These are phyloP conservation scores for Chondrilla cf. caribensis DNA, from an alignment of 37 sponge, comb jelly and placozoan genomes.

Conservation along the genomic window DNA sequence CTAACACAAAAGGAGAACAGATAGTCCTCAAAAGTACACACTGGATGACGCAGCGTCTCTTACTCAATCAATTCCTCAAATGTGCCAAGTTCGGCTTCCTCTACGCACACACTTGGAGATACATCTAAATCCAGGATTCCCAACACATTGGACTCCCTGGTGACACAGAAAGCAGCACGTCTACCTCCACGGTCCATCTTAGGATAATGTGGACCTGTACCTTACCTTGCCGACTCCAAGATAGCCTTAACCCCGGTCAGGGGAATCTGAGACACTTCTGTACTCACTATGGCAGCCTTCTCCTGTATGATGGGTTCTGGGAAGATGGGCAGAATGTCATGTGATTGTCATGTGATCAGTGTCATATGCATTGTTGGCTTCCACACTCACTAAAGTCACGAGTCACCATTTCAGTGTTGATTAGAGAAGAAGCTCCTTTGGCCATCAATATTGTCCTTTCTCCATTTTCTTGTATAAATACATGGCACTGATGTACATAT, in stretches of 20 bases:
- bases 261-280: constrained; percentile 92
- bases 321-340: background rate
- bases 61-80: constrained; percentile 71
- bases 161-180: no score
- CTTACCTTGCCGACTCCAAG: constrained; percentile 72
- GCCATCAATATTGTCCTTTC: constrained; percentile 88
- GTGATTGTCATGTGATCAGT: background rate
- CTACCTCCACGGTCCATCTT: no score
- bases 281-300: constrained; percentile 72
- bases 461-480: constrained; percentile 84
- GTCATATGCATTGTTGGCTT: background rate
- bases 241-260: constrained; percentile 75
- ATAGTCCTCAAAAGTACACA: no score
- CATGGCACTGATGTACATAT: constrained; percentile 87
- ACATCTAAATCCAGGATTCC: constrained; percentile 83
- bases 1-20: background rate
- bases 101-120: constrained; percentile 69
- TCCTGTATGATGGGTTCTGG: constrained; percentile 46
- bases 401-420: constrained; percentile 44
- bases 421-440: constrained; percentile 70
- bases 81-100: constrained; percentile 76
- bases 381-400: constrained; percentile 65
- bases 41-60: no score
- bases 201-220: background rate
- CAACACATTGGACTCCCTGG: constrained; percentile 53